Percentiles rank a stretch among this genome's conserved stretches.
Conservation (phyloP, 2,888 invertebrate species). For the Zygaena filipendulae region DNA sequence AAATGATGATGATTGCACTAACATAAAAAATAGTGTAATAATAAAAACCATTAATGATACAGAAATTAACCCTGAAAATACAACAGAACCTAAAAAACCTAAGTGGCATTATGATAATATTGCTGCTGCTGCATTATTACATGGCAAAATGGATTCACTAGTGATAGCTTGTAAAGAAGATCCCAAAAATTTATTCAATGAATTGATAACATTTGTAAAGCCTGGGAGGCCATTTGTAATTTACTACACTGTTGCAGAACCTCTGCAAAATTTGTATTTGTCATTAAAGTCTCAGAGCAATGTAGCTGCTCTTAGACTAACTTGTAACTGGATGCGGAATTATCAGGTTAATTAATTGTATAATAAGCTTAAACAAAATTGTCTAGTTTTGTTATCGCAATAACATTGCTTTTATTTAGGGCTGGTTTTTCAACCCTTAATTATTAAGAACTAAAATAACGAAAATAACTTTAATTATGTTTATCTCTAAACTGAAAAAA, state of each 20-base stretch:
- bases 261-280: constrained; percentile 84
- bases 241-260: constrained; percentile 83
- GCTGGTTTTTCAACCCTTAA: too few relatives aligned
- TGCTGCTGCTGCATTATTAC: constrained; percentile 71
- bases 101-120: constrained; percentile 79
- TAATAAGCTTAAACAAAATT: background rate
- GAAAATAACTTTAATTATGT: too few relatives aligned
- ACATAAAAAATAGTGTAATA: too few relatives aligned
- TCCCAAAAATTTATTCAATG: constrained; percentile 81
- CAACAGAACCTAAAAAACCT: constrained; percentile 55
- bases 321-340: constrained; percentile 87
- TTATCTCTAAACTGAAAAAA: too few relatives aligned
- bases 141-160: constrained; percentile 77
- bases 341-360: constrained; percentile 77
- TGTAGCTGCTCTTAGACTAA: constrained; percentile 80
- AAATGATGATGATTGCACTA: too few relatives aligned
- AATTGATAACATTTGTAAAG: constrained; percentile 80
- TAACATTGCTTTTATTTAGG: too few relatives aligned
- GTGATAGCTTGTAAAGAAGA: constrained; percentile 87
- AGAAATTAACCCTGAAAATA: constrained; percentile 11
- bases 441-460: too few relatives aligned
- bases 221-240: constrained; percentile 88
- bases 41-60: constrained; percentile 9
- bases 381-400: too few relatives aligned
- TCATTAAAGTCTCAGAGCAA: constrained; percentile 78